Conservation (phyloP, 2,113 vertebrate species). For the Ptychochromis oligacanthus region DNA sequence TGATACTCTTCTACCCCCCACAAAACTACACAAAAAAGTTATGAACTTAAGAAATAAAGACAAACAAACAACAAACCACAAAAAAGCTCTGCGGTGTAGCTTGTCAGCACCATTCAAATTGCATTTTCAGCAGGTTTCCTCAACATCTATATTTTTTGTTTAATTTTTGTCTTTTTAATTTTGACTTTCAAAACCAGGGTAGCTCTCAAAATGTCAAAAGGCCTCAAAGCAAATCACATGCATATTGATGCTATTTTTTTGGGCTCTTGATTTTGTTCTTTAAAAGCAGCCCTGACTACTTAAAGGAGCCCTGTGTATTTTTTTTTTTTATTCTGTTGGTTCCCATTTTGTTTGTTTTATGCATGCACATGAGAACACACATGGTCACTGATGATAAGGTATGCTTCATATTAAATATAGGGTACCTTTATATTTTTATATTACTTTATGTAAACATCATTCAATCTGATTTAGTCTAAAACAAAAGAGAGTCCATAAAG, state of each 20-base stretch:
- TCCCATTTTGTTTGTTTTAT: not conserved
- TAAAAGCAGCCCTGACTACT: not conserved
- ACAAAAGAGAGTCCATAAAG: rapidly evolving
- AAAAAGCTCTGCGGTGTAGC: not conserved
- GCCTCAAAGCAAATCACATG: not conserved
- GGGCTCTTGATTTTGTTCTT: not conserved
- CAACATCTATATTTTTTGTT: not conserved
- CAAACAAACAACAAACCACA: not conserved
- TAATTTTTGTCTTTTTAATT: not conserved
- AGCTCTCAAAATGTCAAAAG: not conserved
- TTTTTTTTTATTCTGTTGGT: too few species aligned
- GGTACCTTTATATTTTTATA: rapidly evolving
- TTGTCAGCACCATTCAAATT: not conserved
- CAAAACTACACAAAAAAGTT: not conserved
- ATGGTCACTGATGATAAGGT: not conserved
- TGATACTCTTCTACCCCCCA: not conserved
- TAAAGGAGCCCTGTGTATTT: not conserved
- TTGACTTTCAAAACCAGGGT: not conserved
- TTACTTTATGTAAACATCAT: not conserved
- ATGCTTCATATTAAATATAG: not conserved
- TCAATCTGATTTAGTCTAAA: not conserved
- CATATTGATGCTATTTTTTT: not conserved
- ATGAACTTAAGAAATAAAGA: rapidly evolving
- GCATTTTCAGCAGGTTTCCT: not conserved
- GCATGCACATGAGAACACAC: not conserved